Conservation (phyloP, 2,888 invertebrate genomes). For the Gryllus longicercus region DNA sequence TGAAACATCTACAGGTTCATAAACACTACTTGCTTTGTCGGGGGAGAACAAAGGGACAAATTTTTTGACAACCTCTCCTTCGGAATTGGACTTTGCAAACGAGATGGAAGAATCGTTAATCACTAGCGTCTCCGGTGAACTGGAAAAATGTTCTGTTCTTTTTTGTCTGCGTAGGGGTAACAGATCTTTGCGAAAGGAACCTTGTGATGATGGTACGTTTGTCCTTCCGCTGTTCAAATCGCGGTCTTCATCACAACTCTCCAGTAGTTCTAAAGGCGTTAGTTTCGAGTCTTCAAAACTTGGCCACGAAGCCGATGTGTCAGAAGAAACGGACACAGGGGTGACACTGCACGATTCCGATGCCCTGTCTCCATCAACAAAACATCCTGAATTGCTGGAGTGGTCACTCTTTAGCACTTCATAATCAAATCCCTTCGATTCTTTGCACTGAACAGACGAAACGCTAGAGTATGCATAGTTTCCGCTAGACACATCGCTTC, state of each 20-base stretch:
- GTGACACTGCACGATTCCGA: slow-evolving; percentile 32
- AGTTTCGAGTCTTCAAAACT: not conserved
- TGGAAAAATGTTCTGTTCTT: not conserved
- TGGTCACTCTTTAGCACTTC: too few relatives aligned
- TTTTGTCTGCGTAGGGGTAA: not conserved
- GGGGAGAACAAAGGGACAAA: not conserved
- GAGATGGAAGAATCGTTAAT: too few relatives aligned
- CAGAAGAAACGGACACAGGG: slow-evolving; percentile 20
- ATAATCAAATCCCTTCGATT: too few relatives aligned
- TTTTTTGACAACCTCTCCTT: not conserved
- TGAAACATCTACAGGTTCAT: too few relatives aligned
- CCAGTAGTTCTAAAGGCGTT: not conserved
- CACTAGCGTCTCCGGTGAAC: too few relatives aligned
- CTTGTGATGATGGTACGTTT: not conserved
- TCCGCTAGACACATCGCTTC: too few relatives aligned
- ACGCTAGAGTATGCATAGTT: too few relatives aligned
- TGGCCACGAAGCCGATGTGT: not conserved
- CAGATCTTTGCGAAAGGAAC: not conserved
- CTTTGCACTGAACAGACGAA: too few relatives aligned
- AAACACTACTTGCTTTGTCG: too few relatives aligned
- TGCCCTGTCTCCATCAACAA: slow-evolving; percentile 18
- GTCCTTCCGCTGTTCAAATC: not conserved
- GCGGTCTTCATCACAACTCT: not conserved
- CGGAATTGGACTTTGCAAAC: not conserved
- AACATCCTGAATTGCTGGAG: too few relatives aligned